phyloP scores from a whole-genome alignment of 2,113 vertebrate species.

The Tachuris rubrigastra region DNA sequence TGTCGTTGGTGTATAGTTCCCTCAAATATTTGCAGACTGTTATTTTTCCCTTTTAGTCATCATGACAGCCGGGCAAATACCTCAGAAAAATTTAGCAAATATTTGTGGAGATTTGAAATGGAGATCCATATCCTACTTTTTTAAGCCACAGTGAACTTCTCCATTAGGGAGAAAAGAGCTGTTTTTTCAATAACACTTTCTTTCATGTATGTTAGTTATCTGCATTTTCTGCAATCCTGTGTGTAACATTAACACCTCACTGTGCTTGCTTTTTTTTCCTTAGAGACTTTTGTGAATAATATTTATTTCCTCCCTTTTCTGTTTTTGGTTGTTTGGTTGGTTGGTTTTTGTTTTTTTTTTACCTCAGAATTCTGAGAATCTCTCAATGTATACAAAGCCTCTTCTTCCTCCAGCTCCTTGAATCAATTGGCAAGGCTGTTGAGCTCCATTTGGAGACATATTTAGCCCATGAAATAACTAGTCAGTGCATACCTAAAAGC shows the following conservation, averaged over 20 bases:
- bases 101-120: neutral
- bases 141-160: neutral
- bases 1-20: neutral
- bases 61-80: neutral
- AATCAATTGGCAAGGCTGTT: neutral
- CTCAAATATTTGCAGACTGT: slow-evolving; percentile 19
- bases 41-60: slow-evolving; percentile 12
- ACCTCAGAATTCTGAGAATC: neutral
- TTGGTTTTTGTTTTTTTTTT: too few species aligned
- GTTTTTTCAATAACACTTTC: neutral
- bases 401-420: neutral
- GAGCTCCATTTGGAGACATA: neutral
- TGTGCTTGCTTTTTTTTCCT: neutral
- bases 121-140: neutral
- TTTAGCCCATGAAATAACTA: neutral
- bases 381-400: neutral
- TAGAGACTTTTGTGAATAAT: neutral
- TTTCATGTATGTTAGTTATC: neutral
- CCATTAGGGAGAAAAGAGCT: neutral
- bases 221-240: neutral
- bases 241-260: neutral
- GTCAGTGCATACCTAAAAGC: neutral
- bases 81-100: slow-evolving; percentile 6
- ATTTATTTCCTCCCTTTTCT: neutral
- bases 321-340: too few species aligned